Base-by-base conservation (phyloP, 2,888 invertebrate species). In the Parthenolecanium corni region DNA sequence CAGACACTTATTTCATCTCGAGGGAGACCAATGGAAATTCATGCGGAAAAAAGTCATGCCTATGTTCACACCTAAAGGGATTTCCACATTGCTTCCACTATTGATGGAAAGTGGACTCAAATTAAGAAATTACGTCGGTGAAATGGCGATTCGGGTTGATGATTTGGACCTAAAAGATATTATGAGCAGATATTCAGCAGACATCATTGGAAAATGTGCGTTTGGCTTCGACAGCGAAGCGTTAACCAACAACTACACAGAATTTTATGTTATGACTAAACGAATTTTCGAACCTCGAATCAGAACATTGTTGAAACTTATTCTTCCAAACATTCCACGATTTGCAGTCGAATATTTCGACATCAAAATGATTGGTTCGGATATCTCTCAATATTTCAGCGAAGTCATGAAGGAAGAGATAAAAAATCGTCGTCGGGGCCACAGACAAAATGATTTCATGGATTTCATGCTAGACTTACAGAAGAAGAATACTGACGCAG, bases 121-220 rank as follows among this genome's bases (percentile, higher is more conserved):
- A 44, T 31, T 63, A 20, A 52, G 53, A 20, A 9, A n/a, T n/a
- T 38, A 52, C 25, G 16, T 63, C 3, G 53, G 42, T 16, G 20
- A 36, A 14, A 24, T 52, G 9, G 14, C 46, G 9, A 20, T 36
- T 16, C 20, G 18, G 11, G 24, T 24, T 11, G 20, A 18, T 11
- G 63, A 63, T 63, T 23, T 63, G 14, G 21, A 63, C 20, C 18
- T 63, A 21, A 63, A 54, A 36, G 24, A 44, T 14, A 44, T 63
- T 18, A 40, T 53, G 46, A 53, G 53, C 31, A 63, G 74, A 62
- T 77, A 74, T 66, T 74, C 75, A 9, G 74, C 76, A 64, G 76
- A 77, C 69, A 75, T 76, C 2, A 77, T 77, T 46, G 76, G 76
- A n/a, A 72, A 72, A 44, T 75, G 76, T 66, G 76, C 75, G 20